Evolutionary conservation across 2,888 invertebrate genomes (phyloP).

Genomic region (Ophioninae sp.): DNA sequence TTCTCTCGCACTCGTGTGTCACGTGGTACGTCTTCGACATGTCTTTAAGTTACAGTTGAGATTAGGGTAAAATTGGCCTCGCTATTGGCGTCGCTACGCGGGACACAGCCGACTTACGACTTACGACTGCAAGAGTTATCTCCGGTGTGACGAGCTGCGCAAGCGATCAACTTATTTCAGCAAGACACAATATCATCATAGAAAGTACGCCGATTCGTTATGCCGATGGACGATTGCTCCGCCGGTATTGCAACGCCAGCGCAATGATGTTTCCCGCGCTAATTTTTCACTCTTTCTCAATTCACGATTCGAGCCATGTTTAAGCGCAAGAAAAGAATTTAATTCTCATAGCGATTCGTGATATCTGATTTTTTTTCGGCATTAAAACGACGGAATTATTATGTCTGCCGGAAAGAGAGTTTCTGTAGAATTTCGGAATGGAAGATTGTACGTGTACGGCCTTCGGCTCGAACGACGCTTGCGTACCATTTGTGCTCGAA

Average conservation of each 20-base stretch:
- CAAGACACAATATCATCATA: not conserved
- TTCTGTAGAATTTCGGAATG: not conserved
- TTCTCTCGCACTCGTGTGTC: too few relatives aligned
- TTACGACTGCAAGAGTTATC: not conserved
- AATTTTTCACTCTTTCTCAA: not conserved
- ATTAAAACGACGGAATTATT: too few relatives aligned
- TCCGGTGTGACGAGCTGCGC: not conserved
- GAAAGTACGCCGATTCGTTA: not conserved
- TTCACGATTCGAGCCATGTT: not conserved
- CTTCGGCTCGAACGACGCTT: not conserved
- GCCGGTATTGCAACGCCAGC: not conserved
- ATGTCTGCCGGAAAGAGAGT: too few relatives aligned
- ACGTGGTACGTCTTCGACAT: too few relatives aligned
- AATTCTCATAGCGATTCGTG: too few relatives aligned
- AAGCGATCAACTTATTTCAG: not conserved
- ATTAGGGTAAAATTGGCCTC: too few relatives aligned
- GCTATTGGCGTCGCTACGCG: too few relatives aligned
- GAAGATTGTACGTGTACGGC: not conserved
- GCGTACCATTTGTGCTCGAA: not conserved
- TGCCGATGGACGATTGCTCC: not conserved
- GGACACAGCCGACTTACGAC: not conserved
- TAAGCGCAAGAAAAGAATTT: too few relatives aligned
- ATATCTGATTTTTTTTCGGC: too few relatives aligned
- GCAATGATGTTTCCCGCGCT: not conserved
- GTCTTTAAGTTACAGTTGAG: too few relatives aligned